phyloP scores from a whole-genome alignment of 2,888 invertebrate genomes.

The Ophion ventricosus region DNA sequence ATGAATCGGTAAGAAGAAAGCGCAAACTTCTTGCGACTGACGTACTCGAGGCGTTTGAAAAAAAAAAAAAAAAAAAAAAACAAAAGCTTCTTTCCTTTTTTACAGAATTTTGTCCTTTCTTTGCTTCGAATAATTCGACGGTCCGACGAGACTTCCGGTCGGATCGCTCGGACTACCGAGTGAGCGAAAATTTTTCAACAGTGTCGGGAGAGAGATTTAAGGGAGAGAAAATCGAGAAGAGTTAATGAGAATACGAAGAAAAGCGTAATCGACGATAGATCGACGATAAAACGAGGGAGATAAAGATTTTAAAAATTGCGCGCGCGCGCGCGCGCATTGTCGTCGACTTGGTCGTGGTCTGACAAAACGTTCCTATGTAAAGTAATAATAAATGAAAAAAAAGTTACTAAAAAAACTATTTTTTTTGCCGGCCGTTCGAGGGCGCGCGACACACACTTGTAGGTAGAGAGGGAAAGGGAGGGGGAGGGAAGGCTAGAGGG shows the following conservation, averaged over 20 bases:
- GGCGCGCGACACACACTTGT: constrained; percentile 70
- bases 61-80: too few relatives aligned
- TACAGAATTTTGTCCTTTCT: constrained; percentile 16
- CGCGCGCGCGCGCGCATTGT: constrained; percentile 64
- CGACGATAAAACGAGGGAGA: constrained; percentile 65
- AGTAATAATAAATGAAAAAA: constrained; percentile 80
- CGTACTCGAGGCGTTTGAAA: constrained; percentile 36
- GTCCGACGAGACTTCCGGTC: constrained; percentile 57
- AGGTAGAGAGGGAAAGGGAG: constrained; percentile 3
- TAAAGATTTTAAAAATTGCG: constrained; percentile 59
- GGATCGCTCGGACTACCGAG: constrained; percentile 40
- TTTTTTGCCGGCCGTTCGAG: constrained; percentile 64
- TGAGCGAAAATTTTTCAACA: constrained; percentile 52
- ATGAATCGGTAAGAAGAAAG: not conserved
- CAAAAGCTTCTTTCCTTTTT: constrained; percentile 18
- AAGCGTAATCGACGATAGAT: constrained; percentile 57
- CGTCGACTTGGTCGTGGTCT: constrained; percentile 74
- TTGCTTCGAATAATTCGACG: constrained; percentile 29
- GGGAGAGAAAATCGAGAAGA: constrained; percentile 39
- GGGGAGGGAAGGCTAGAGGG: not conserved
- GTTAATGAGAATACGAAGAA: constrained; percentile 25
- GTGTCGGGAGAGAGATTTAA: constrained; percentile 47
- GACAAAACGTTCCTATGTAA: constrained; percentile 83
- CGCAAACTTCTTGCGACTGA: constrained; percentile 11
- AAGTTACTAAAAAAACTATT: constrained; percentile 68